Evolutionary conservation across 2,888 invertebrate genomes (phyloP), one percentile per base, ranked within the genome.

Genomic region (Parthenolecanium corni): DNA sequence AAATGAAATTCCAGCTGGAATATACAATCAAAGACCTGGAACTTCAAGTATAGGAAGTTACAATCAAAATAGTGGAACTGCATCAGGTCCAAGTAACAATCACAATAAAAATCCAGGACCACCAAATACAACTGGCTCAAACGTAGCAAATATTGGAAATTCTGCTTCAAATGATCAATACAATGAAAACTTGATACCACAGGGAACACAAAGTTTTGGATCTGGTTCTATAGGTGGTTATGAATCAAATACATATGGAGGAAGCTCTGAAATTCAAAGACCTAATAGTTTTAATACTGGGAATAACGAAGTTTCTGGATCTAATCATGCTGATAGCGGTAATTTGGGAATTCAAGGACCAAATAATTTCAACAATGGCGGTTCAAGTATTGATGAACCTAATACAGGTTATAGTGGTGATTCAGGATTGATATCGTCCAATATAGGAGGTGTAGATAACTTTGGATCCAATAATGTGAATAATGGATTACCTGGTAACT

Each of bases 1-100:
- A 58, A 64, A 57, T 4, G 65, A 66, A 65, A 67, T 68, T 56
- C 65, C 69, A 58, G 65, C 66, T 49, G 54, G 57, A 51, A 38
- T 44, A n/a, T 36, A 56, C 21, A 62, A 58, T 67, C 67, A 68
- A 62, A 68, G 67, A 64, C 68, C 69, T 24, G 67, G 68, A 54
- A 65, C 62, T 18, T 18, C 18, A 31, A 67, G 68, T 57, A 63
- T 68, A 54, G 65, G 65, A 49, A 64, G 62, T 40, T 54, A 64
- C 56, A 67, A 52, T 9, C 67, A 66, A 20, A 68, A 67, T 47
- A 64, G 52, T 31, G 49, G 64, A 24, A 68, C 67, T 51, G 66
- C 66, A n/a, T 62, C 66, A 57, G 66, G 31, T 6, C 31, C 4
- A 31, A 31, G 9, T 31, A 31, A 9, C 31, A 31, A 6, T 9